Evolutionary conservation across 2,888 invertebrate genomes (phyloP), one percentile per base, ranked within the genome.

Genomic region (Sesia bembeciformis): DNA sequence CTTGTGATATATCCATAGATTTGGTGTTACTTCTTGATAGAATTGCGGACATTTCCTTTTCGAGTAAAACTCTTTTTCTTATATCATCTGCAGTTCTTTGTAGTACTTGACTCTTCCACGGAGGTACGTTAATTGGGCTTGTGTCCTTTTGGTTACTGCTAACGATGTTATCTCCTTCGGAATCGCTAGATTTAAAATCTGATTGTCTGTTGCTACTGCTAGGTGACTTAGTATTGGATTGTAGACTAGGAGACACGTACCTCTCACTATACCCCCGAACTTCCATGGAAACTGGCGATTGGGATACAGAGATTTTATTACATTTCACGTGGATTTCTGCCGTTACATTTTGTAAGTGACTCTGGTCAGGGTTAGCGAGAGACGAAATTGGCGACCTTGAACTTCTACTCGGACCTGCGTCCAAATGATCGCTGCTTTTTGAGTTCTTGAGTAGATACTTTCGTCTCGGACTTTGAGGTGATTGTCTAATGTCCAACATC

Each of bases 11-110:
- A 50, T 90, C 90, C 56, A 90, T 64, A 5, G 84, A 72, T 58
- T 85, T 85, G 4, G 71, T 62, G 51, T 68, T 75, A 52, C 69
- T 79, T 67, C 76, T 76, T 4, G 66, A 65, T 53, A 81, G 60
- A 1, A 78, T 76, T 56, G 81, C 81, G 8, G 84, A 72, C 74
- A 84, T 81, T 67, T 89, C 84, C 60, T 80, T 85, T 55, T 89
- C 89, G 5, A 84, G 66, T 46, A 77, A 74, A 3, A 80, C 78
- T 61, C 85, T 70, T 63, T 83, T 87, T 59, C 81, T 73, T 40
- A 89, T 85, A 56, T 89, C 89, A 46, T 89, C 87, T 3, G 85
- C 83, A 49, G 89, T 89, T 71, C 81, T 78, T 69, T 88, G 89
- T 49, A 89, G 63, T 1, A 89, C 89, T 67, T 87, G 88, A 60